Conservation (phyloP, 2,888 invertebrate genomes). For the Drosophila colorata region DNA sequence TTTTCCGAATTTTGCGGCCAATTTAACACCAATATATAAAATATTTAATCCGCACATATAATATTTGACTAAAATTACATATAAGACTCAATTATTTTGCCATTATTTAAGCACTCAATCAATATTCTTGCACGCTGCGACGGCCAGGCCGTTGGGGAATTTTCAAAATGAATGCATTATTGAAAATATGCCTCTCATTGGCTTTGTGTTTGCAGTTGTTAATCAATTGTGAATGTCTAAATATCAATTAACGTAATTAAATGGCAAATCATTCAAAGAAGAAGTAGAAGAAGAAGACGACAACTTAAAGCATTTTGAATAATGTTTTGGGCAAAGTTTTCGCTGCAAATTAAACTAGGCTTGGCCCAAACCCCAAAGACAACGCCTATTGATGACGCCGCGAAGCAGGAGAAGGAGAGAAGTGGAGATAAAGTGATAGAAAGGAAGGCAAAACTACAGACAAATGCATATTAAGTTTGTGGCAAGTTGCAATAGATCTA, state of each 20-base stretch:
- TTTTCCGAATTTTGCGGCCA: not conserved
- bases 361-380: constrained; percentile 10
- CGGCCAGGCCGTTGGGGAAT: constrained; percentile 27
- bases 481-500: constrained; percentile 42
- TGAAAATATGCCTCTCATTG: constrained; percentile 28
- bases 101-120: constrained; percentile 36
- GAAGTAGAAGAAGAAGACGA: constrained; percentile 8
- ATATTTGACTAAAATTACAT: constrained; percentile 15
- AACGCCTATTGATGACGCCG: constrained; percentile 33
- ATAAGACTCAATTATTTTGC: constrained; percentile 17
- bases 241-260: constrained; percentile 59
- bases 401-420: not conserved
- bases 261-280: constrained; percentile 16
- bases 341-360: constrained; percentile 22
- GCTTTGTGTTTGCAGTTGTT: constrained; percentile 14
- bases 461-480: constrained; percentile 58
- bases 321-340: constrained; percentile 10
- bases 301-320: constrained; percentile 38
- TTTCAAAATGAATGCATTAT: constrained; percentile 32
- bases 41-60: too few relatives aligned
- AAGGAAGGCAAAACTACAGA: constrained; percentile 6
- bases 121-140: constrained; percentile 21
- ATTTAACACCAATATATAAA: not conserved
- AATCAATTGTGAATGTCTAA: constrained; percentile 52
- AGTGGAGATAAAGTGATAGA: not conserved